phyloP scores from a whole-genome alignment of 2,797 vertebrate genomes.

The Cheirogaleus major region DNA sequence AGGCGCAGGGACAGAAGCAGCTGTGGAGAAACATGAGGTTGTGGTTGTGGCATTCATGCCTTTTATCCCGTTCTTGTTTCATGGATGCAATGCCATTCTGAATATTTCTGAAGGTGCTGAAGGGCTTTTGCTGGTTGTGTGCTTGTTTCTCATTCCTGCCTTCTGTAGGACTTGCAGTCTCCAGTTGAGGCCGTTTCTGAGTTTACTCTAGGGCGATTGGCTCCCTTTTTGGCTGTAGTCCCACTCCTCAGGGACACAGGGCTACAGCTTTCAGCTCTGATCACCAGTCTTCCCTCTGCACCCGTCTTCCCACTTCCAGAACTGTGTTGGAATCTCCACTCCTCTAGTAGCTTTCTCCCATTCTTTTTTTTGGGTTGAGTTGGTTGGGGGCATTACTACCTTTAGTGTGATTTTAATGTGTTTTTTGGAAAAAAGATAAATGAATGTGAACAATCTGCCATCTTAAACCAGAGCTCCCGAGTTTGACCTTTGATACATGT shows the following conservation, averaged over 20 bases:
- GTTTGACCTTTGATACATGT: background rate
- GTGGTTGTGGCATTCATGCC: background rate
- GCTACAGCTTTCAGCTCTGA: background rate
- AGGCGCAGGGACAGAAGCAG: background rate
- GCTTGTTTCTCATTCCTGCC: background rate
- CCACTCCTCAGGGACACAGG: background rate
- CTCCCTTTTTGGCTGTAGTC: background rate
- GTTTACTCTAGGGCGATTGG: background rate
- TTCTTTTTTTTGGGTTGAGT: background rate
- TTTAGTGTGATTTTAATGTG: constrained; percentile 13
- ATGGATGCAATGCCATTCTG: background rate
- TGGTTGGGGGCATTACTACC: background rate
- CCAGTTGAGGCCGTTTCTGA: background rate
- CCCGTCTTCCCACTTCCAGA: background rate
- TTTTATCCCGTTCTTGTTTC: background rate
- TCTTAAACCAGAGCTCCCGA: background rate
- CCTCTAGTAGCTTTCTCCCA: background rate
- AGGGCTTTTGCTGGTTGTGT: background rate
- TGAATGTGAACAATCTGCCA: background rate
- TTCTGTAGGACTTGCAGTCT: background rate
- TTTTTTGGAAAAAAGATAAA: background rate
- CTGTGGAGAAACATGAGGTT: background rate
- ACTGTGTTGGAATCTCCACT: background rate
- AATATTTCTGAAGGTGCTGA: background rate
- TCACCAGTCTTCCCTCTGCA: background rate